A percentile compares a stretch with the other conserved stretches of the same genome.
Evolutionary conservation across 2,113 vertebrate genomes (phyloP).

Genomic region (Atherinomorus stipes): DNA sequence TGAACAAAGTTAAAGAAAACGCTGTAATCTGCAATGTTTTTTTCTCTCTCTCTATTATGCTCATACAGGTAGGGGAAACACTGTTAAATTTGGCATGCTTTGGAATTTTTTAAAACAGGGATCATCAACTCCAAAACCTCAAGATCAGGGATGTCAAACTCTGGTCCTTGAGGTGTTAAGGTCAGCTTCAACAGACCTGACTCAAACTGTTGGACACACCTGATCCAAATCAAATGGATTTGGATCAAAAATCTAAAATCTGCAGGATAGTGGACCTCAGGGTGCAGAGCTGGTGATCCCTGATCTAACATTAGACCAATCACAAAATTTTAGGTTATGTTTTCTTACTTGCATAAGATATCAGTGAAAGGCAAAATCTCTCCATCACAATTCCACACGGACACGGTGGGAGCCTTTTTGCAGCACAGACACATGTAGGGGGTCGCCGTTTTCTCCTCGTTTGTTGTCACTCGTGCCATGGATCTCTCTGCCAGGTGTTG

Average conservation of each 20-base stretch:
- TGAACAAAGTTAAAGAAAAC: not conserved
- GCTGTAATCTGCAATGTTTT: not conserved
- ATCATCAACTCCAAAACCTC: too few relatives aligned
- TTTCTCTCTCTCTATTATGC: not conserved
- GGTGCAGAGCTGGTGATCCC: too few relatives aligned
- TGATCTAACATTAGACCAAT: too few relatives aligned
- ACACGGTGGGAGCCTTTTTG: slow-evolving; percentile 65
- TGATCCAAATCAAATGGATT: too few relatives aligned
- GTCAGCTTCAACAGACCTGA: too few relatives aligned
- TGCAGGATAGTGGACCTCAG: too few relatives aligned
- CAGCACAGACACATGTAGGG: slow-evolving; percentile 73
- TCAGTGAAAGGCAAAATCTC: slow-evolving; percentile 80
- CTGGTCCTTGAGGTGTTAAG: too few relatives aligned
- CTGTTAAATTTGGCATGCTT: not conserved
- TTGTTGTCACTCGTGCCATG: slow-evolving; percentile 6
- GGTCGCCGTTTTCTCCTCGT: slow-evolving; percentile 22
- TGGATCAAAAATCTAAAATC: too few relatives aligned
- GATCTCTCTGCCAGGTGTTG: slow-evolving; percentile 52
- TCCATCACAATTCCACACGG: slow-evolving; percentile 87
- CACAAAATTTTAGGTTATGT: not conserved
- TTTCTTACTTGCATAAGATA: slow-evolving; percentile 79
- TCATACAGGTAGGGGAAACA: too few relatives aligned
- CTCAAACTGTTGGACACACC: not conserved
- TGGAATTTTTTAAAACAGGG: not conserved
- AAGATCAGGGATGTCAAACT: too few relatives aligned